These are phyloP conservation scores for Phyllostomus discolor DNA, from an alignment of 2,113 vertebrate genomes.

Conservation along the genomic window DNA sequence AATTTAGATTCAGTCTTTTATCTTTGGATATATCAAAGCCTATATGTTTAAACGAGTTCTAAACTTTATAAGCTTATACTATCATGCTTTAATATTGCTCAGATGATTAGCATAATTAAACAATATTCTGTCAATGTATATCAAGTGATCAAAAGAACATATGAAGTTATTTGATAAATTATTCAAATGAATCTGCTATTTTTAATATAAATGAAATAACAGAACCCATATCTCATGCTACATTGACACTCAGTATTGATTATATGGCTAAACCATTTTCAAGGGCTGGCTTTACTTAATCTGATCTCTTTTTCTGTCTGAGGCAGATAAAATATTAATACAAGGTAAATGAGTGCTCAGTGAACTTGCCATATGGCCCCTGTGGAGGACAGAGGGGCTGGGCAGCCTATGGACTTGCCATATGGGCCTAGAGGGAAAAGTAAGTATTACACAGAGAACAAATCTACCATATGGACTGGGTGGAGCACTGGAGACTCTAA, in stretches of 20 bases:
- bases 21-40: slow-evolving; percentile 62
- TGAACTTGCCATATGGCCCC: slow-evolving; percentile 83
- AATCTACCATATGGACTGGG: slow-evolving; percentile 84
- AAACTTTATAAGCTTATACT: slow-evolving; percentile 50
- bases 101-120: slow-evolving; percentile 70
- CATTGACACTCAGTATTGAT: slow-evolving; percentile 68
- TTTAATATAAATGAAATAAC: slow-evolving; percentile 72
- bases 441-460: slow-evolving; percentile 78
- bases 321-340: slow-evolving; percentile 81
- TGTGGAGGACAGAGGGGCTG: slow-evolving; percentile 80
- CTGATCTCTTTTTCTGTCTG: slow-evolving; percentile 72
- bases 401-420: slow-evolving; percentile 79
- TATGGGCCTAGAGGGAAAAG: slow-evolving; percentile 83
- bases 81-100: slow-evolving; percentile 40
- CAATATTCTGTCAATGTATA: slow-evolving; percentile 62
- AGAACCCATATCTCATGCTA: slow-evolving; percentile 50
- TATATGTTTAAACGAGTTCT: slow-evolving; percentile 41
- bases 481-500: slow-evolving; percentile 74
- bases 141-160: slow-evolving; percentile 64
- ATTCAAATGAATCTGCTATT: slow-evolving; percentile 51
- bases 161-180: slow-evolving; percentile 71
- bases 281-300: slow-evolving; percentile 60
- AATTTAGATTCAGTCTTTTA: slow-evolving; percentile 71
- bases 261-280: slow-evolving; percentile 71
- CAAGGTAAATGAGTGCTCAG: slow-evolving; percentile 80